Conservation (phyloP, 1,140 invertebrate genomes). For the Pemphigus obesinymphae region DNA sequence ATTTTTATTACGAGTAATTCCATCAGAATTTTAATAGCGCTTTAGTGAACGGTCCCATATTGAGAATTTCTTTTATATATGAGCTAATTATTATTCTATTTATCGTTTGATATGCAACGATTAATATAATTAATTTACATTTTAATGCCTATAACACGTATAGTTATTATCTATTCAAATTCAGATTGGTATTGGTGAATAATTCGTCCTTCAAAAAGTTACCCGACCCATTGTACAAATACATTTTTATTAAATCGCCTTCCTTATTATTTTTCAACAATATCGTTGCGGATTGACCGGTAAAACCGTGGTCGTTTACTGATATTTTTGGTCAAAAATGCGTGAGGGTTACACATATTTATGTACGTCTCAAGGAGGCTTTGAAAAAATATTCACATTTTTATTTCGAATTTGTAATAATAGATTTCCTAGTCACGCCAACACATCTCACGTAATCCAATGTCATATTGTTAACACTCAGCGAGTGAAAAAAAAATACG, state of each 20-base stretch:
- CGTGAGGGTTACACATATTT: not conserved
- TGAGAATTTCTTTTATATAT: too few species aligned
- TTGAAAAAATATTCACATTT: constrained; percentile 28
- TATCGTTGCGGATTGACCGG: not conserved
- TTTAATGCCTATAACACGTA: too few species aligned
- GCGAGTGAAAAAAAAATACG: not conserved
- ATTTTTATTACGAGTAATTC: too few species aligned
- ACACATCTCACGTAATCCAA: constrained; percentile 21
- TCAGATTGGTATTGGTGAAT: not conserved
- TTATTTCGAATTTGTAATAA: constrained; percentile 25
- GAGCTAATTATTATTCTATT: too few species aligned
- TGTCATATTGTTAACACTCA: constrained; percentile 20
- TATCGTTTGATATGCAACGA: not conserved
- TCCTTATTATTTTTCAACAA: not conserved
- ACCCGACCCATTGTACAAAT: too few species aligned
- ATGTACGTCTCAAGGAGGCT: not conserved
- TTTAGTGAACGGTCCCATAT: too few species aligned
- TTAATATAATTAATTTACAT: not conserved
- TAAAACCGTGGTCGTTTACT: not conserved
- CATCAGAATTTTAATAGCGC: too few species aligned
- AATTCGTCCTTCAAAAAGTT: not conserved
- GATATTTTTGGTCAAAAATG: not conserved
- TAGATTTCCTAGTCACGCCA: constrained; percentile 40
- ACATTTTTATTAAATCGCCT: not conserved
- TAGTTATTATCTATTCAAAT: too few species aligned